Conservation (phyloP, 2,113 vertebrate genomes). For the Heliornis fulica region DNA sequence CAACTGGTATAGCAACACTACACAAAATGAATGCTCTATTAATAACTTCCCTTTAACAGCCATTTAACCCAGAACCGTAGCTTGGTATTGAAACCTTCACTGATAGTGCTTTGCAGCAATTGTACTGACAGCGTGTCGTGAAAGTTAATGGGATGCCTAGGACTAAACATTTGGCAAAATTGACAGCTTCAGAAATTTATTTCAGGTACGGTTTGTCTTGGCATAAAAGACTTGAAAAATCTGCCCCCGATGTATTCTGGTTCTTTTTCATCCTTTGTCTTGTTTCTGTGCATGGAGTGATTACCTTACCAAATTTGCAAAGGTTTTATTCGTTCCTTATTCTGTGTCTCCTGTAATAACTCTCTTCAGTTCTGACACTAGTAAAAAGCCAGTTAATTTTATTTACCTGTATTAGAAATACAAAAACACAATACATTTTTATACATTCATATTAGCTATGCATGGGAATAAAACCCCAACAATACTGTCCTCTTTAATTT, state of each 20-base stretch:
- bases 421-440: background rate
- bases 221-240: background rate
- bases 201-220: background rate
- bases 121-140: background rate
- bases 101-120: background rate
- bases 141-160: background rate
- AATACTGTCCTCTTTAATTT: background rate
- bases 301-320: background rate
- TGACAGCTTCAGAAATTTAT: background rate
- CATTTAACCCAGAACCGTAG: slow-evolving; percentile 26
- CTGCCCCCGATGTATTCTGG: background rate
- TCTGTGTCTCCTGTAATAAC: background rate
- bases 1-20: background rate
- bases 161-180: background rate
- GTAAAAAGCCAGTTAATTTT: background rate
- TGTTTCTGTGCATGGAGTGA: background rate
- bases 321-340: background rate
- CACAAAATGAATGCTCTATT: background rate
- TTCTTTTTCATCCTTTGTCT: background rate
- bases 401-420: background rate
- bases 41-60: slow-evolving; percentile 15
- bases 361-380: background rate
- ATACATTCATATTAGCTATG: background rate
- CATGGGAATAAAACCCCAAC: background rate
- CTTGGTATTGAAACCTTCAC: background rate